Evolutionary conservation across 2,113 vertebrate species (phyloP), one percentile per base, ranked within the genome.

Genomic region (Prunella himalayana): DNA sequence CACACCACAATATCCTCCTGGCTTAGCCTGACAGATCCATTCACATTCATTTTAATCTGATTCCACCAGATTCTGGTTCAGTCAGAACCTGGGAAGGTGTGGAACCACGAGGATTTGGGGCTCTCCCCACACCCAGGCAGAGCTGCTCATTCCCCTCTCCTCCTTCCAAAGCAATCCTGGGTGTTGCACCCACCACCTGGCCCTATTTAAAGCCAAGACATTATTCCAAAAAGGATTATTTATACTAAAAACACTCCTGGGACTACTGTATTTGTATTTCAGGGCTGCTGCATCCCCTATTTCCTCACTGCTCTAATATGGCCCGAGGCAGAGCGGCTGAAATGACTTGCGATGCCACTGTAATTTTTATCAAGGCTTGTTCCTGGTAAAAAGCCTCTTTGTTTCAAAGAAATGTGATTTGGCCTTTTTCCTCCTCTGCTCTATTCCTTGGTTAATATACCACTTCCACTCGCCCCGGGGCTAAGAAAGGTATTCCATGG

Each of bases 341-440:
- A 98, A 98, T 98, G 98, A 96, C 97, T 97, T 86, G 97, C 72
- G 95, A 97, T 97, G 98, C 97, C 95, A 96, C 98, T 97, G 97
- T 97, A 97, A 98, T 98, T 98, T 98, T 98, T 98, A 98, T 98
- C 98, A 98, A 97, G 97, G 95, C 97, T 98, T 98, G 98, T 98
- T 98, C 97, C 97, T 96, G 97, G 96, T 98, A 98, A 98, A 98
- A 98, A 98, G 97, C 94, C 97, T 98, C 98, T 98, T 98, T 98
- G 98, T 98, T 98, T 98, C 97, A 95, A 96, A 97, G 97, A 98
- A 98, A 98, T 98, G 98, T 97, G 97, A 98, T 98, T 98, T 98
- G 98, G 97, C 97, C 98, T 97, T 98, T 97, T 97, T 96, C 97
- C 95, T 97, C 97, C 97, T 94, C 97, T 96, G 95, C 95, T 97